Base-by-base conservation (phyloP, 2,113 vertebrate genomes). In the Toxotes jaculatrix region DNA sequence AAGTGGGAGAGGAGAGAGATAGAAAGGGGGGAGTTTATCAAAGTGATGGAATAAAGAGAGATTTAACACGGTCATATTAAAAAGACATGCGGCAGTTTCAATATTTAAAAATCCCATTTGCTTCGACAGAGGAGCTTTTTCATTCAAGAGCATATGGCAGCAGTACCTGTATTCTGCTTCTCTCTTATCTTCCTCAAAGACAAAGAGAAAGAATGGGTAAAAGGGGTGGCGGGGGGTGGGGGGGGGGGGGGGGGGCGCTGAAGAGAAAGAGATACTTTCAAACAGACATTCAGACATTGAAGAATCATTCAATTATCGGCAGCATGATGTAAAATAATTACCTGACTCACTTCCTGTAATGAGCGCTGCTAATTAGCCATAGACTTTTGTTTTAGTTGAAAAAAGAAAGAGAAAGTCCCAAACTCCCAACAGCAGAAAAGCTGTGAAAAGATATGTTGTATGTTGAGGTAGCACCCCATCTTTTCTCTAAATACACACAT, bases 281-380 rank as follows among this genome's bases (percentile, higher is more conserved):
- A 95, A 92, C 93, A 94, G 92, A 94, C 92, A 87, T 87, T 89
- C 79, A 92, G 92, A 93, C 92, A 92, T 91, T 96, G 97, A 98
- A 96, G 96, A 98, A 98, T 97, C 96, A 97, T 98, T 99, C 97
- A 97, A 97, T 98, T 98, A 98, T 97, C 97, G 96, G 96, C 96
- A 95, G 96, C 97, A 95, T 97, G 98, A 98, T 97, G 96, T 97
- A 97, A 97, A 99, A 98, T 98, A 98, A 95, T 95, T 93, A 95
- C 95, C 93, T 97, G 97, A 97, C 97, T 98, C 96, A 97, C 97
- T 98, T 97, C 96, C 96, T 96, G 95, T 97, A 98, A 98, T 96
- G 97, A 97, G 97, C 94, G 97, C 96, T 95, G 97, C 97, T 98
- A 99, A 99, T 99, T 99, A 98, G 96, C 96, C 97, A 95, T 97